Percentiles rank a stretch among this genome's conserved stretches.
phyloP scores from a whole-genome alignment of 2,797 vertebrate species.

The Carduelis carduelis region DNA sequence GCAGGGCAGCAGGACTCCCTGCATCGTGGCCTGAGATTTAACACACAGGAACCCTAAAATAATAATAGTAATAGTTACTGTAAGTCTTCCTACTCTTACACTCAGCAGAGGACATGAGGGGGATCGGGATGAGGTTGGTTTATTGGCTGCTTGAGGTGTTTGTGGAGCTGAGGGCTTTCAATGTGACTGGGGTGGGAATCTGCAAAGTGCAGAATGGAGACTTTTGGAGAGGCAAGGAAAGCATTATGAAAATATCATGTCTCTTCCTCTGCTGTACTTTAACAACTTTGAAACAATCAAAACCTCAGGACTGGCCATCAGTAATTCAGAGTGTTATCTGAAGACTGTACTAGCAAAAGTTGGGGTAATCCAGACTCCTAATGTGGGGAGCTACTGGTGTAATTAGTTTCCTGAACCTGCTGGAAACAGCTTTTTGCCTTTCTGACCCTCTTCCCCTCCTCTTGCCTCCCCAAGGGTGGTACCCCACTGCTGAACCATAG shows the following conservation, averaged over 20 bases:
- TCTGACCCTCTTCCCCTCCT: not conserved
- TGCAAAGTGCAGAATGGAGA: not conserved
- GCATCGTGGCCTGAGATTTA: not conserved
- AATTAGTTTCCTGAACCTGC: not conserved
- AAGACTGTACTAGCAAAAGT: not conserved
- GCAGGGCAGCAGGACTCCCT: not conserved
- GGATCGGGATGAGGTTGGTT: not conserved
- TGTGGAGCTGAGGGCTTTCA: not conserved
- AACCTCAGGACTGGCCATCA: not conserved
- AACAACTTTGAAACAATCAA: not conserved
- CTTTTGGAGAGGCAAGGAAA: not conserved
- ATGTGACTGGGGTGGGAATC: not conserved
- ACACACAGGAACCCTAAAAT: not conserved
- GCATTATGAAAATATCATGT: not conserved
- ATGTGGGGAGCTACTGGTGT: not conserved
- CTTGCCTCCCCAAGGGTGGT: rapidly evolving
- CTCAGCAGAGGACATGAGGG: not conserved
- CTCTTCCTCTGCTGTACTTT: not conserved
- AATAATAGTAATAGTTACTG: not conserved
- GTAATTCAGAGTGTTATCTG: not conserved
- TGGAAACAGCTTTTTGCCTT: not conserved
- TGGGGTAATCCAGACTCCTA: not conserved
- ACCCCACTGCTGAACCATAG: rapidly evolving
- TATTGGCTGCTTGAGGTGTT: not conserved
- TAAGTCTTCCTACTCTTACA: not conserved